These are phyloP conservation scores for Ephydatia muelleri DNA, from an alignment of 37 sponge, comb jelly and placozoan genomes.

Conservation along the genomic window DNA sequence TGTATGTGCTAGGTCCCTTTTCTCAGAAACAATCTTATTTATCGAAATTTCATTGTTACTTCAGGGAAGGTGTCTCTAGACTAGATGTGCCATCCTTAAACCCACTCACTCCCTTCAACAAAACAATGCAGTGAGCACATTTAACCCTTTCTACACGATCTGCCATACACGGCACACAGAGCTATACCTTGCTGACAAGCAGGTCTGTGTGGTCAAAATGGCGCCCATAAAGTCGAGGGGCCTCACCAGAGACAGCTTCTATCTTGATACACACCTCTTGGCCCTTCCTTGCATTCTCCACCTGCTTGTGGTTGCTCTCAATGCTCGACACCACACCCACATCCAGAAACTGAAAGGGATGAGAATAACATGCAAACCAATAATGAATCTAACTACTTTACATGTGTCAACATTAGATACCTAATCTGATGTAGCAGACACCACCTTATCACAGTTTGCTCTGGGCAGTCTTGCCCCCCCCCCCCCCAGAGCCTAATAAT, in stretches of 20 bases:
- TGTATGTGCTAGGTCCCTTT: no score
- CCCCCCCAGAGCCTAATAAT: no score
- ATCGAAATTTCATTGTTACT: no score
- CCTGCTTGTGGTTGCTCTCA: conserved; percentile 89
- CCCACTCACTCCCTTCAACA: neutral
- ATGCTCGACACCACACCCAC: conserved; percentile 82
- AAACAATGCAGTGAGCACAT: no score
- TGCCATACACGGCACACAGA: no score
- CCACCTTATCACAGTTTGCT: no score
- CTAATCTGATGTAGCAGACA: no score
- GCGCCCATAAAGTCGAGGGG: conserved; percentile 92
- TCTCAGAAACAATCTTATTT: no score
- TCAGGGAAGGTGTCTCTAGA: no score
- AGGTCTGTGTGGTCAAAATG: conserved; percentile 93
- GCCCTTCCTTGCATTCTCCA: conserved; percentile 82
- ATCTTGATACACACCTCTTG: conserved; percentile 95
- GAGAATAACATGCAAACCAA: neutral
- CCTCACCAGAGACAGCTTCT: conserved; percentile 82
- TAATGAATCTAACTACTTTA: neutral
- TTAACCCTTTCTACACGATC: neutral
- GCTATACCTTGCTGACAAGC: conserved; percentile 98
- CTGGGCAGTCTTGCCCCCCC: no score
- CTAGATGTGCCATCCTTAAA: no score
- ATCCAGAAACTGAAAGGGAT: conserved; percentile 64
- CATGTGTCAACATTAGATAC: neutral